Conservation (phyloP, 2,888 invertebrate species). For the Acrocera orbiculus region DNA sequence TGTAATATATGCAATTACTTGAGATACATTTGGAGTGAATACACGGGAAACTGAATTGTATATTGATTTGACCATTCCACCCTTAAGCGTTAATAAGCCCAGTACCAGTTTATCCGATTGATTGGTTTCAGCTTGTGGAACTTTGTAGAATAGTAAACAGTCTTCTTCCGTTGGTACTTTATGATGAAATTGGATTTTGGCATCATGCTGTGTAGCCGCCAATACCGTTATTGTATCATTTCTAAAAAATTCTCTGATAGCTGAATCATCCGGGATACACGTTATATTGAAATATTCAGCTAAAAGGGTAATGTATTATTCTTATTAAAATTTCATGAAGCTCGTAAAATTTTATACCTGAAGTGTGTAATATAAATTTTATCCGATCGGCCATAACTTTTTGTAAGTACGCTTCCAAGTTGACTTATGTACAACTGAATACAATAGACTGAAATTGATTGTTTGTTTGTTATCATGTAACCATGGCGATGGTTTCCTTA, state of each 20-base stretch:
- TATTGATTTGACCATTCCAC: slow-evolving; percentile 33
- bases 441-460: neutral
- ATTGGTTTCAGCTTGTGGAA: slow-evolving; percentile 24
- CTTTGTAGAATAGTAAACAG: slow-evolving; percentile 32
- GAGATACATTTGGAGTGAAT: slow-evolving; percentile 27
- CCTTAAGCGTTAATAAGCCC: slow-evolving; percentile 32
- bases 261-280: slow-evolving; percentile 23
- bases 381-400: slow-evolving; percentile 20
- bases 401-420: neutral
- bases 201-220: slow-evolving; percentile 30
- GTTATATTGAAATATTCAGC: slow-evolving; percentile 26
- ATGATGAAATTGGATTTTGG: slow-evolving; percentile 31
- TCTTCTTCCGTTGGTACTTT: slow-evolving; percentile 28
- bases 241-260: slow-evolving; percentile 33
- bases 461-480: slow-evolving; percentile 1
- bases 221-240: slow-evolving; percentile 32
- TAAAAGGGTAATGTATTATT: slow-evolving; percentile 11
- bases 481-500: neutral
- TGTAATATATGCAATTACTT: too few relatives aligned
- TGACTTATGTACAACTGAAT: neutral
- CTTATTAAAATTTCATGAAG: slow-evolving; percentile 6
- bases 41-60: slow-evolving; percentile 33
- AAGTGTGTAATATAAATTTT: slow-evolving; percentile 31
- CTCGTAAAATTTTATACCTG: slow-evolving; percentile 19
- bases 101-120: slow-evolving; percentile 12